A percentile compares a stretch with the other conserved stretches of the same genome.
phyloP scores from a whole-genome alignment of 2,888 invertebrate species.

The Pharmacophagus antenor region DNA sequence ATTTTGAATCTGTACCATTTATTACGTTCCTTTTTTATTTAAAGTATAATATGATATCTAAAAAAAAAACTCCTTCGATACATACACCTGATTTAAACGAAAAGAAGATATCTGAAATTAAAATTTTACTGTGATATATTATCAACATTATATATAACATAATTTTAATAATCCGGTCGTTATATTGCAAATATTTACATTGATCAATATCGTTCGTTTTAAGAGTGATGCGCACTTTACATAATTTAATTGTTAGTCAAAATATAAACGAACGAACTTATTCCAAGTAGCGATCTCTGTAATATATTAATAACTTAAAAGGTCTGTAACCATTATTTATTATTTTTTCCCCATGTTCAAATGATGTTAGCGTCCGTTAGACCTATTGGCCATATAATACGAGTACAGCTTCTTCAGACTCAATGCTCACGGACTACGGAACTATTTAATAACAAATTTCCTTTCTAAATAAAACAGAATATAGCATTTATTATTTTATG shows the following conservation, averaged over 20 bases:
- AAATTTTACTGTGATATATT: slow-evolving; percentile 17
- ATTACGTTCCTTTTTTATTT: slow-evolving; percentile 19
- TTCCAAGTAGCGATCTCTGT: background rate
- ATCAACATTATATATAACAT: background rate
- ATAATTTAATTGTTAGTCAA: background rate
- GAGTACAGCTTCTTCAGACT: too few species aligned
- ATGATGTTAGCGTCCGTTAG: too few species aligned
- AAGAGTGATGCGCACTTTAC: background rate
- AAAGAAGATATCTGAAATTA: slow-evolving; percentile 20
- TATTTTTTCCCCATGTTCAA: too few species aligned
- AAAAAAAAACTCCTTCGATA: slow-evolving; percentile 1
- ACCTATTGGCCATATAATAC: too few species aligned
- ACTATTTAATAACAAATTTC: too few species aligned
- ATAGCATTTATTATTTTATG: too few species aligned
- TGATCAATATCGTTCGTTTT: background rate
- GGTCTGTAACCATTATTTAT: background rate
- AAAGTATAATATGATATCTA: slow-evolving; percentile 16
- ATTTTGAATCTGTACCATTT: slow-evolving; percentile 10
- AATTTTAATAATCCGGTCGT: slow-evolving; percentile 4
- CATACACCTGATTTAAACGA: slow-evolving; percentile 25
- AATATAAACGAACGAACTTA: background rate
- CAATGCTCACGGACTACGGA: too few species aligned
- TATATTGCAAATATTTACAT: background rate
- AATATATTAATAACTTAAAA: background rate
- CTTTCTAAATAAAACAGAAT: too few species aligned